Base-by-base conservation (phyloP, 2,888 invertebrate species). In the Napeogenes inachia region DNA sequence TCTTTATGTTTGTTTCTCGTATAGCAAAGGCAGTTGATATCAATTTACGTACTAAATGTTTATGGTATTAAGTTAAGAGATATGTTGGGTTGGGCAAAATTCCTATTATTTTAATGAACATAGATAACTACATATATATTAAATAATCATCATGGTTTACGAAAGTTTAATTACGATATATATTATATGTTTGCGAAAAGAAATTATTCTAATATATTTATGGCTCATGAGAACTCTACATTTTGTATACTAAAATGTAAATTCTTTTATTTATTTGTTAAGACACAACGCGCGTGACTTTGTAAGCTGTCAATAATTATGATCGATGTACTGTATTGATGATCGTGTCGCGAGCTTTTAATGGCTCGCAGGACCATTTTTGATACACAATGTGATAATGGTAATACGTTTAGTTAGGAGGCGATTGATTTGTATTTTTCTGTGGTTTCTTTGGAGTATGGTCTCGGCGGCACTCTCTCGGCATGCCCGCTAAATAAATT, bases 401-500 rank as follows among this genome's bases (percentile, higher is more conserved):
- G 59, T 50, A 54, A 59, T 61, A 62, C 65, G 35, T 62, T 50
- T 35, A 61, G 64, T 61, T 45, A 45, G 59, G 45, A 32, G 45
- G 55, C 58, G 62, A 58, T 62, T 64, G 64, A 63, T 68, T 68
- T 68, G 62, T 63, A 68, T 69, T 63, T 70, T 63, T 65, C 63
- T 68, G 64, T 61, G 61, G 66, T 62, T 59, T 60, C 63, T 63
- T 61, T 63, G 64, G 63, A 65, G 64, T 64, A 68, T 70, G 70
- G 71, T 72, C 70, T 69, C 69, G 68, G 72, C 71, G 73, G 73
- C 71, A 71, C 66, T 72, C 70, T 65, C 81, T 81, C 82, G 79
- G 81, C 80, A 80, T 78, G 81, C 83, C 88, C 85, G 87, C 89
- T 91, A 91, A 91, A 91, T 91, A 91, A 91, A 91, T 91, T 91